Evolutionary conservation across 2,888 invertebrate genomes (phyloP).

Genomic region (Parelbella ahira): DNA sequence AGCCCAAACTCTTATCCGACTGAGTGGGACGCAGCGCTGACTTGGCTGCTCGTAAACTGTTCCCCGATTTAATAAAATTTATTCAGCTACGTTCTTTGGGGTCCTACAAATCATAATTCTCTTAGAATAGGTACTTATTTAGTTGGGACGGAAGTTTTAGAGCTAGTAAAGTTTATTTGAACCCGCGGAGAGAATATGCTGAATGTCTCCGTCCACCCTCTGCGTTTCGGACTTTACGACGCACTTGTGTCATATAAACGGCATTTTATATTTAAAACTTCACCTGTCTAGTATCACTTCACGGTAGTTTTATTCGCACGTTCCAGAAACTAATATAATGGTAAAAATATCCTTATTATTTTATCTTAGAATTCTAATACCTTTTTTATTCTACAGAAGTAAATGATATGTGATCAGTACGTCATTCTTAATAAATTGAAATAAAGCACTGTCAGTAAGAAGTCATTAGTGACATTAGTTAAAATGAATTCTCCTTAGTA

Average conservation of each 20-base stretch:
- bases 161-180: constrained; percentile 71
- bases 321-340: too few species aligned
- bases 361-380: too few species aligned
- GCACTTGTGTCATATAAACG: constrained; percentile 12
- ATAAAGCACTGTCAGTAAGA: too few species aligned
- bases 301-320: constrained; percentile 4
- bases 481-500: constrained; percentile 17
- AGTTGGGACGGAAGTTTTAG: constrained; percentile 68
- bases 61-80: constrained; percentile 76
- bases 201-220: constrained; percentile 29
- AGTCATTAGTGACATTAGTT: too few species aligned
- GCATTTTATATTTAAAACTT: constrained; percentile 22
- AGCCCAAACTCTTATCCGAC: constrained; percentile 28
- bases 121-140: constrained; percentile 71
- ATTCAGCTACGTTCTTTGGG: constrained; percentile 68
- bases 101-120: constrained; percentile 76
- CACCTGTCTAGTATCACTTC: constrained; percentile 5
- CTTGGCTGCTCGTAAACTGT: constrained; percentile 68
- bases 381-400: too few species aligned
- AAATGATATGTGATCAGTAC: too few species aligned
- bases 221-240: constrained; percentile 23
- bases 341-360: too few species aligned
- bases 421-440: too few species aligned
- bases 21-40: constrained; percentile 58
- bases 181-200: constrained; percentile 43